phyloP scores from a whole-genome alignment of 2,797 vertebrate genomes.

The Cichlasoma orientale region DNA sequence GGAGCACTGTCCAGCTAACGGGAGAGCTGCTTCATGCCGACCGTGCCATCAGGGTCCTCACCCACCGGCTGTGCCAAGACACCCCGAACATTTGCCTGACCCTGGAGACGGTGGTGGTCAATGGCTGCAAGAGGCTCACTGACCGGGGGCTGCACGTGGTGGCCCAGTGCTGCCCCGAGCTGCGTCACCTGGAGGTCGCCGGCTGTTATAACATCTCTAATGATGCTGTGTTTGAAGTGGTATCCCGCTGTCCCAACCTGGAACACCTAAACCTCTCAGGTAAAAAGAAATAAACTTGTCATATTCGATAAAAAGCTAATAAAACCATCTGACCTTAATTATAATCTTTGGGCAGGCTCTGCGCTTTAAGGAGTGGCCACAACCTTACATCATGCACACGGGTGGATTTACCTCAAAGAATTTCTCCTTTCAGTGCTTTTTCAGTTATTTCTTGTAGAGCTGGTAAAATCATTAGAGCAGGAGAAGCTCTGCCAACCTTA shows the following conservation, averaged over 20 bases:
- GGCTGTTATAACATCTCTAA: conserved; percentile 98
- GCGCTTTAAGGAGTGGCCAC: conserved; percentile 18
- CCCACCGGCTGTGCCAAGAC: conserved; percentile 95
- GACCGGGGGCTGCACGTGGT: conserved; percentile 94
- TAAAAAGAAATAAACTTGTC: conserved; percentile 61
- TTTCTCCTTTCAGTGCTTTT: conserved; percentile 55
- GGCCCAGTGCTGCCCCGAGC: conserved; percentile 94
- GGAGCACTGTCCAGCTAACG: conserved; percentile 88
- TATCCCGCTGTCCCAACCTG: conserved; percentile 94
- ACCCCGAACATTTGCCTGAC: conserved; percentile 98
- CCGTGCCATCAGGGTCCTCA: conserved; percentile 93
- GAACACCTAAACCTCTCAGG: conserved; percentile 98
- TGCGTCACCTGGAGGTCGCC: conserved; percentile 90
- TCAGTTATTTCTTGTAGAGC: conserved; percentile 62
- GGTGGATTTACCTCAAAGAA: conserved; percentile 60
- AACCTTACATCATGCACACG: conserved; percentile 51
- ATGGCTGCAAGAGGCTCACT: conserved; percentile 94
- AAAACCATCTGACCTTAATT: background rate
- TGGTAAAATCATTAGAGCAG: conserved; percentile 79
- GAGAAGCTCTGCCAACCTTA: conserved; percentile 75
- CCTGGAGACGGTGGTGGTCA: conserved; percentile 91
- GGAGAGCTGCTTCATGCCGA: conserved; percentile 94
- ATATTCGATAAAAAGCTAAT: background rate
- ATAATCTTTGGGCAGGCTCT: background rate
- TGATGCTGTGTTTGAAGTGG: conserved; percentile 94